Percentiles rank a stretch among this genome's conserved stretches.
Evolutionary conservation across 2,113 vertebrate genomes (phyloP).

Genomic region (Actenoides lindsayi): DNA sequence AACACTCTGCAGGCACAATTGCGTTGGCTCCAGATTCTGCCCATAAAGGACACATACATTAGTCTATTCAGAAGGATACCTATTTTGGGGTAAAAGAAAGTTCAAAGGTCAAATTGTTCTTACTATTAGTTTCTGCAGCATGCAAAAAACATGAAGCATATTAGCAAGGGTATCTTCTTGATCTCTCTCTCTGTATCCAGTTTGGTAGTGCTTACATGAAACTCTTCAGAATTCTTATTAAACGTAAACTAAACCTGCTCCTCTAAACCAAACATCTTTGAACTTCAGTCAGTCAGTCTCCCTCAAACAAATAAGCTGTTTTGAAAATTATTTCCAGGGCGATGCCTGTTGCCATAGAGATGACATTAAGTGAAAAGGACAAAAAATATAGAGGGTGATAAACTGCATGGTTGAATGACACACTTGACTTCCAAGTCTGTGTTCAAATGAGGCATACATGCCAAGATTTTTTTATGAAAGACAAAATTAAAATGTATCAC

Average conservation of each 20-base stretch:
- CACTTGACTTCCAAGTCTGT: constrained; percentile 84
- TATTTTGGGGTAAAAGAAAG: background rate
- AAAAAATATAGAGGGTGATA: constrained; percentile 89
- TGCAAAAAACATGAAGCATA: background rate
- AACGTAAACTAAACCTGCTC: constrained; percentile 80
- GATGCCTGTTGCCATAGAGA: constrained; percentile 89
- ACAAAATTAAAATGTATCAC: constrained; percentile 89
- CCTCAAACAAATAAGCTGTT: constrained; percentile 85
- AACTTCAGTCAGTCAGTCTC: constrained; percentile 73
- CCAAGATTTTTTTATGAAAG: constrained; percentile 86
- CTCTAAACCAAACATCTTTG: constrained; percentile 84
- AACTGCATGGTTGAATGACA: constrained; percentile 84
- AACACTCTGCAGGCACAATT: background rate
- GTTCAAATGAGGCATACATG: constrained; percentile 79
- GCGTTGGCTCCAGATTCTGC: background rate
- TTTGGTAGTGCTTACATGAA: constrained; percentile 68
- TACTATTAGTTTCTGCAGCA: background rate
- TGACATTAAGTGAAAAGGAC: constrained; percentile 91
- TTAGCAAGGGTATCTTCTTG: background rate
- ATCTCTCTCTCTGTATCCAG: constrained; percentile 47
- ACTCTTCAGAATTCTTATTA: constrained; percentile 83
- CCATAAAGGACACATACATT: background rate
- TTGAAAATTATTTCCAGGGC: constrained; percentile 87
- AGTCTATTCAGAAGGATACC: background rate
- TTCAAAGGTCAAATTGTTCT: background rate